Conservation (phyloP, 2,113 vertebrate species). For the Rhinopomastus cyanomelas region DNA sequence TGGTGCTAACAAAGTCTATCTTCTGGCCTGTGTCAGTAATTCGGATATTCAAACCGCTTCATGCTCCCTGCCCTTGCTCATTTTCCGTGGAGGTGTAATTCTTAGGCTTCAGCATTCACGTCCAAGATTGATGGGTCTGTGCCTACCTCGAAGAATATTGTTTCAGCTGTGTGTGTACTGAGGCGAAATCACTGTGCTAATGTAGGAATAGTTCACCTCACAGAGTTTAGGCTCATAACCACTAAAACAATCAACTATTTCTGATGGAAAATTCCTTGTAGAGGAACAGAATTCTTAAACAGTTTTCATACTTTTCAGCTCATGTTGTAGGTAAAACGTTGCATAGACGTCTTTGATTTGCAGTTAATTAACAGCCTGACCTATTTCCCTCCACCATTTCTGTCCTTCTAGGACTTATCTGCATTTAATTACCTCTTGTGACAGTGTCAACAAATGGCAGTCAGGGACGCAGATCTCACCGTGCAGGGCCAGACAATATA, state of each 20-base stretch:
- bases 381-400: not conserved
- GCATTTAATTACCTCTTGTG: constrained; percentile 33
- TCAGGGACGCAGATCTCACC: not conserved
- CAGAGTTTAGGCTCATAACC: not conserved
- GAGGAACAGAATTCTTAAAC: not conserved
- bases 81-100: not conserved
- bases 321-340: not conserved
- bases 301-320: not conserved
- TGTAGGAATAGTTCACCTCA: not conserved
- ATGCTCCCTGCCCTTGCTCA: not conserved
- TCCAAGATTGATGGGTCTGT: constrained; percentile 1
- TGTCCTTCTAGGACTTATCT: constrained; percentile 20
- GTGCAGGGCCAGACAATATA: not conserved
- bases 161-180: constrained; percentile 16
- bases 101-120: not conserved
- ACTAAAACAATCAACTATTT: not conserved
- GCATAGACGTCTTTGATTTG: not conserved
- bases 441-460: not conserved
- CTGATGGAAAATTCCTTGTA: not conserved
- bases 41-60: not conserved
- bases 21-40: not conserved
- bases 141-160: constrained; percentile 1
- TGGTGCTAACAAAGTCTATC: not conserved
- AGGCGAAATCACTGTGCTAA: not conserved
- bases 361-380: not conserved